Evolutionary conservation across 2,113 vertebrate species (phyloP).

Genomic region (Myxocyprinus asiaticus): DNA sequence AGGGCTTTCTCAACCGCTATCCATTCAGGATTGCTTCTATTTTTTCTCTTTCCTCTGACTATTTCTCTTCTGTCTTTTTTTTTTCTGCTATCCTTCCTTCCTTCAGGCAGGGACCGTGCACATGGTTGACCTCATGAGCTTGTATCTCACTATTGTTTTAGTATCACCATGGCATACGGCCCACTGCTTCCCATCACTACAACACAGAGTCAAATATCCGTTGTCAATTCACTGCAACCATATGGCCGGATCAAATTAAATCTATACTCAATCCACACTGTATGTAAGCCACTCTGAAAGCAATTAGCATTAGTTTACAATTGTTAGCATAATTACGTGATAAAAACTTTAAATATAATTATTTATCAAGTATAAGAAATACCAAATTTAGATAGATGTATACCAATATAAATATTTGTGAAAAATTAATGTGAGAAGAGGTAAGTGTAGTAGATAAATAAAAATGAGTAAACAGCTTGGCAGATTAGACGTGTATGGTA

Average conservation of each 20-base stretch:
- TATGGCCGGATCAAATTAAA: conserved; percentile 30
- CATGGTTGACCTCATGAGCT: conserved; percentile 60
- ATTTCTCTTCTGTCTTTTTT: conserved; percentile 31
- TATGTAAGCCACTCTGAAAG: background rate
- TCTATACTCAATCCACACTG: background rate
- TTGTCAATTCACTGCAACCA: conserved; percentile 24
- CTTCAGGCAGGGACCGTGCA: conserved; percentile 30
- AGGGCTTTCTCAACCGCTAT: conserved; percentile 6
- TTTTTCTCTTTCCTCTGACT: conserved; percentile 47
- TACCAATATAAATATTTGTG: too few relatives aligned
- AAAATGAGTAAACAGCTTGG: too few relatives aligned
- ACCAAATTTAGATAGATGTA: too few relatives aligned
- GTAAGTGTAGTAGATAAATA: too few relatives aligned
- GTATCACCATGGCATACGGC: conserved; percentile 41
- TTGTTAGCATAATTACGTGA: background rate
- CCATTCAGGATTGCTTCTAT: conserved; percentile 44
- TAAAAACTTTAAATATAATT: background rate
- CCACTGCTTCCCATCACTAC: conserved; percentile 30
- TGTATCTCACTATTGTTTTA: conserved; percentile 42
- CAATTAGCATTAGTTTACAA: conserved; percentile 5
- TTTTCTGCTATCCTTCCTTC: conserved; percentile 55
- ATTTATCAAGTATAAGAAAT: too few relatives aligned
- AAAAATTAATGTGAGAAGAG: too few relatives aligned
- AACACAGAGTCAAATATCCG: conserved; percentile 33
- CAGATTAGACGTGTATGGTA: too few relatives aligned